phyloP scores from a whole-genome alignment of 1,140 invertebrate genomes.

The Drosophila subpulchrella region DNA sequence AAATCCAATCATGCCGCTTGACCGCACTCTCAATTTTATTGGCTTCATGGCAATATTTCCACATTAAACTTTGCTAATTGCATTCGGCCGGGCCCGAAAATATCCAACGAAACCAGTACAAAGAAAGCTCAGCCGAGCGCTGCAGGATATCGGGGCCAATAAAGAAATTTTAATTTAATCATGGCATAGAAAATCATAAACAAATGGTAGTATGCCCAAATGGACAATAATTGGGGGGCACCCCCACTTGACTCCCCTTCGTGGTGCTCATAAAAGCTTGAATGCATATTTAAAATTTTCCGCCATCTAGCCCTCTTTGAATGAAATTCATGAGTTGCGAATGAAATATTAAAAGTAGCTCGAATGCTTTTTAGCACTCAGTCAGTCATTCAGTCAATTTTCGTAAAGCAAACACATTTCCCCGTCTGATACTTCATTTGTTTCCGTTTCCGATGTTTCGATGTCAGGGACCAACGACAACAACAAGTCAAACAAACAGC shows the following conservation, averaged over 20 bases:
- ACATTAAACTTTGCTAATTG: conserved; percentile 61
- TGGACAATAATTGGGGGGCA: conserved; percentile 52
- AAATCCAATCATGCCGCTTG: conserved; percentile 45
- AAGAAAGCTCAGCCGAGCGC: conserved; percentile 51
- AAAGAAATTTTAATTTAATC: conserved; percentile 79
- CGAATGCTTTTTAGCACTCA: conserved; percentile 50
- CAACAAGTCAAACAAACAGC: conserved; percentile 53
- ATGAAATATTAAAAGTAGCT: conserved; percentile 75
- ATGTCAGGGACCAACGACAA: conserved; percentile 42
- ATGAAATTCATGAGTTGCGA: conserved; percentile 76
- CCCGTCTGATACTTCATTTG: conserved; percentile 75
- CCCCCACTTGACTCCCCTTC: neutral
- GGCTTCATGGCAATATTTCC: conserved; percentile 51
- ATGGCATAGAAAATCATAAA: conserved; percentile 59
- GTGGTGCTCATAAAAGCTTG: conserved; percentile 48
- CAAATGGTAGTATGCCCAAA: conserved; percentile 51
- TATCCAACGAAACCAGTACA: conserved; percentile 10
- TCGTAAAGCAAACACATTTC: conserved; percentile 52
- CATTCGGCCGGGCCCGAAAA: conserved; percentile 41
- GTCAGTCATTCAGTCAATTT: conserved; percentile 59
- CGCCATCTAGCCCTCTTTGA: conserved; percentile 26
- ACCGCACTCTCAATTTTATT: conserved; percentile 51
- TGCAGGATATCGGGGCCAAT: conserved; percentile 58
- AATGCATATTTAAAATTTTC: conserved; percentile 70
- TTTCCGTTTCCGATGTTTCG: conserved; percentile 73